phyloP scores from a whole-genome alignment of 2,113 vertebrate genomes.

The Xerus inauris region DNA sequence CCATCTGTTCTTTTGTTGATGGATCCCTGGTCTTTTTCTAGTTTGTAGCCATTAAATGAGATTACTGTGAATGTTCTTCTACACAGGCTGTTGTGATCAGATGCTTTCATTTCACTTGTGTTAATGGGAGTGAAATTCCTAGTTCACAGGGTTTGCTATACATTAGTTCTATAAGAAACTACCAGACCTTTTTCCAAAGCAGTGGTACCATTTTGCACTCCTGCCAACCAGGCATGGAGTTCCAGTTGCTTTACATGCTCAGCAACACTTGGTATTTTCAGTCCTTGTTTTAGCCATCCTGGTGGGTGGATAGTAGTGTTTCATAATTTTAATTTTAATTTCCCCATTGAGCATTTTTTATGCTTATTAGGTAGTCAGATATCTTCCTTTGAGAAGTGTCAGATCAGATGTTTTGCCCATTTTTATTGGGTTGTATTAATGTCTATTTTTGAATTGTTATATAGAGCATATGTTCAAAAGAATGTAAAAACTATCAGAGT shows the following conservation, averaged over 20 bases:
- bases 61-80: not conserved
- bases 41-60: not conserved
- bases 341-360: not conserved
- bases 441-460: not conserved
- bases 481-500: not conserved
- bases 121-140: not conserved
- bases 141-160: not conserved
- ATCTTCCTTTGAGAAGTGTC: slow-evolving; percentile 49
- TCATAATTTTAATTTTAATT: not conserved
- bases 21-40: not conserved
- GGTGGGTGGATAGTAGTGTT: not conserved
- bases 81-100: not conserved
- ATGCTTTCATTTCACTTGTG: not conserved
- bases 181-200: not conserved
- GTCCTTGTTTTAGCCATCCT: not conserved
- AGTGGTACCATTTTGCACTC: not conserved
- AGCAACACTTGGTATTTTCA: not conserved
- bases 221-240: not conserved
- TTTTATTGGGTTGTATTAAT: not conserved
- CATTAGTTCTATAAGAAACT: not conserved
- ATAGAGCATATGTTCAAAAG: not conserved
- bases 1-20: not conserved
- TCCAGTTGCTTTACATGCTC: not conserved
- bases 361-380: not conserved
- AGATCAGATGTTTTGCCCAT: not conserved